A percentile compares a stretch with the other conserved stretches of the same genome.
These are phyloP conservation scores for Diadromus collaris DNA, from an alignment of 2,888 invertebrate genomes.

Conservation along the genomic window DNA sequence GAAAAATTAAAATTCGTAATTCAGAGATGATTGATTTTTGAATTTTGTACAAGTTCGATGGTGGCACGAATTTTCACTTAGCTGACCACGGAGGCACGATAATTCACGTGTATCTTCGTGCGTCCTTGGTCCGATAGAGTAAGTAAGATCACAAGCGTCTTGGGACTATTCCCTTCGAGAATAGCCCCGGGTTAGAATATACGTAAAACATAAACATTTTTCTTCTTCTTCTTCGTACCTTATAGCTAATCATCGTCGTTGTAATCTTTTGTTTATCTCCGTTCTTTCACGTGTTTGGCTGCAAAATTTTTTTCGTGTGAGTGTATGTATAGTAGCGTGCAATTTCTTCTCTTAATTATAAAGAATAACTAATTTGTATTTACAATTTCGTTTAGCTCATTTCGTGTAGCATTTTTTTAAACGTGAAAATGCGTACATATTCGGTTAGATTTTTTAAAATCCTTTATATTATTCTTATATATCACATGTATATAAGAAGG, in stretches of 20 bases:
- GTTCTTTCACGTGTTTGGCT: conserved; percentile 48
- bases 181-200: conserved; percentile 73
- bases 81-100: conserved; percentile 73
- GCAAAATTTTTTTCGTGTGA: conserved; percentile 42
- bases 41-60: conserved; percentile 58
- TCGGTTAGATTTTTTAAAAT: conserved; percentile 41
- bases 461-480: conserved; percentile 69
- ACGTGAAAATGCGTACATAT: conserved; percentile 10
- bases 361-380: conserved; percentile 30
- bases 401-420: conserved; percentile 40
- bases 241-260: conserved; percentile 31
- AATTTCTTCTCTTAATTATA: conserved; percentile 18
- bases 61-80: conserved; percentile 77
- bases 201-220: conserved; percentile 70
- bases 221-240: conserved; percentile 32
- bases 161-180: conserved; percentile 67
- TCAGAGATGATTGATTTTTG: conserved; percentile 11
- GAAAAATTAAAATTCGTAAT: conserved; percentile 23
- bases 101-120: conserved; percentile 68
- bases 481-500: conserved; percentile 75
- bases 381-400: conserved; percentile 57
- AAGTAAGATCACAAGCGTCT: conserved; percentile 78
- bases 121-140: conserved; percentile 69
- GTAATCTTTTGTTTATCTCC: conserved; percentile 24
- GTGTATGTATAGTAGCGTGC: conserved; percentile 50